phyloP scores from a whole-genome alignment of 2,797 vertebrate species.

The Gymnopithys bicolor region DNA sequence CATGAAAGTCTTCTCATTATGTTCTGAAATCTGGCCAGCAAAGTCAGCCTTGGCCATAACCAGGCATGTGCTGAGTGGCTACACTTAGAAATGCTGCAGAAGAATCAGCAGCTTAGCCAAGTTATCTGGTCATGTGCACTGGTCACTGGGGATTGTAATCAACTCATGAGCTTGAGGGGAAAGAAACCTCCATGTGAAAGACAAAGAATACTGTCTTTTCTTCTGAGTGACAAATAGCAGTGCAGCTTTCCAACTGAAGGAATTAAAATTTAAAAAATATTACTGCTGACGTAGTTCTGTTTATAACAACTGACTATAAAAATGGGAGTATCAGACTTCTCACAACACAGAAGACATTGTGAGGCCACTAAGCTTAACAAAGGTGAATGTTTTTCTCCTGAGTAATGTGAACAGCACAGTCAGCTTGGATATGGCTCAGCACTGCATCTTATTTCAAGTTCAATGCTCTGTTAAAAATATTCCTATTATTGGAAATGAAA shows the following conservation, averaged over 20 bases:
- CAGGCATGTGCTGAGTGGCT: rapidly evolving
- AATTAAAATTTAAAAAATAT: background rate
- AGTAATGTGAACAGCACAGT: background rate
- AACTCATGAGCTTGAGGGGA: background rate
- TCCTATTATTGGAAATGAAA: background rate
- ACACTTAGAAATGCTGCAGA: background rate
- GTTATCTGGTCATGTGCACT: background rate
- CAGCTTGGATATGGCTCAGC: background rate
- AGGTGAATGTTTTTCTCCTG: background rate
- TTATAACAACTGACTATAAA: background rate
- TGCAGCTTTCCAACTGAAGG: background rate
- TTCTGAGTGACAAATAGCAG: background rate
- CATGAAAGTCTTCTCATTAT: background rate
- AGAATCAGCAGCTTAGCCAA: background rate
- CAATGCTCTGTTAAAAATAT: background rate
- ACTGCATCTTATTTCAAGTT: background rate
- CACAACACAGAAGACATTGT: background rate
- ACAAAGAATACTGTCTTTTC: background rate
- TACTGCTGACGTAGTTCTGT: background rate
- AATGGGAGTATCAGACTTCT: background rate
- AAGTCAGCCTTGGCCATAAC: background rate
- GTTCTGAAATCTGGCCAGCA: background rate
- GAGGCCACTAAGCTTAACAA: background rate
- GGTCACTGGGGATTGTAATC: background rate
- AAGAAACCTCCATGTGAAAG: background rate